phyloP scores from a whole-genome alignment of 2,113 vertebrate species.

The Trochalopteron elliotii region DNA sequence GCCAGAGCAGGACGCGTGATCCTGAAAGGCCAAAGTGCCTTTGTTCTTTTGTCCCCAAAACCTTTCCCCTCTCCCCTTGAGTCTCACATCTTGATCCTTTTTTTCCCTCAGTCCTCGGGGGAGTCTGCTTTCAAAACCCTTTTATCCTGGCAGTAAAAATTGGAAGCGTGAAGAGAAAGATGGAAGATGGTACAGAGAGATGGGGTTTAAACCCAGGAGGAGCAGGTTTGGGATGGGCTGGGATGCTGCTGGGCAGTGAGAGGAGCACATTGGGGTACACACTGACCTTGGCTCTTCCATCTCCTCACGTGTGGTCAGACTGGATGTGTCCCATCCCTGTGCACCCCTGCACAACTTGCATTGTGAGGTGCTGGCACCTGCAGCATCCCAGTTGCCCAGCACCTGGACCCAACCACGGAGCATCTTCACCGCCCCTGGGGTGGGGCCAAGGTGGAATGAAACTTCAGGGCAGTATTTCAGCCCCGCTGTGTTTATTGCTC shows the following conservation, averaged over 20 bases:
- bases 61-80: conserved; percentile 41
- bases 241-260: background rate
- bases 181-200: background rate
- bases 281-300: accelerated
- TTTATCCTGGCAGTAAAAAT: conserved; percentile 10
- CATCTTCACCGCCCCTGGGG: background rate
- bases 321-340: accelerated
- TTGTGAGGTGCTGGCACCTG: background rate
- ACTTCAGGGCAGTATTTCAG: background rate
- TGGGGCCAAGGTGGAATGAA: background rate
- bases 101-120: background rate
- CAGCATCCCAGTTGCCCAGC: background rate
- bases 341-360: too few relatives aligned
- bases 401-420: background rate
- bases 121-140: conserved; percentile 16
- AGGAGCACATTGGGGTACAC: accelerated
- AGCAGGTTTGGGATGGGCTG: background rate
- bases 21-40: conserved; percentile 36
- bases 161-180: background rate
- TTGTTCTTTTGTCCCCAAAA: conserved; percentile 51
- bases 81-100: conserved; percentile 35
- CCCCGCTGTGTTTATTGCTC: background rate
- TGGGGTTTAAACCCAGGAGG: background rate
- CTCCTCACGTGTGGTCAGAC: background rate
- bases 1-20: conserved; percentile 32